Evolutionary conservation across 2,888 invertebrate species (phyloP).

Genomic region (Sicus ferrugineus): DNA sequence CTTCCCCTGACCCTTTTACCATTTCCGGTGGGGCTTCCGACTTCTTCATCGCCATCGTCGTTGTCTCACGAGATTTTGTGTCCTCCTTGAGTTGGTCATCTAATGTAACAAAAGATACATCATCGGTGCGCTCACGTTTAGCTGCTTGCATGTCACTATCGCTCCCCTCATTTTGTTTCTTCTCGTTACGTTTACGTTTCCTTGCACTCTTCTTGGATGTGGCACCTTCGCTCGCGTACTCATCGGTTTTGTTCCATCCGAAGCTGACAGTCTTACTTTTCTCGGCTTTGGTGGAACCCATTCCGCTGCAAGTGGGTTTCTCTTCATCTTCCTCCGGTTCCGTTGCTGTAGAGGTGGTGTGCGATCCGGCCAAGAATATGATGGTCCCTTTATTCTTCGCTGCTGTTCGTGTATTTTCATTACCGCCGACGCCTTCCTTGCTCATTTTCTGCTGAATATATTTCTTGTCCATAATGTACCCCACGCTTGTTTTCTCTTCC

Average conservation of each 20-base stretch:
- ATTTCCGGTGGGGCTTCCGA: neutral
- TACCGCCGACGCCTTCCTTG: neutral
- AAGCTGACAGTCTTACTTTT: conserved; percentile 13
- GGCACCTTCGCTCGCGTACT: neutral
- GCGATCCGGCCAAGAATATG: conserved; percentile 36
- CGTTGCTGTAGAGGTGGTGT: conserved; percentile 38
- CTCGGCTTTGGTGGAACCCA: conserved; percentile 26
- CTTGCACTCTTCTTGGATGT: neutral
- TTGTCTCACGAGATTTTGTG: neutral
- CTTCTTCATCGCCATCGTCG: neutral
- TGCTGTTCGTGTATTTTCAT: neutral
- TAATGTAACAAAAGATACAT: no score
- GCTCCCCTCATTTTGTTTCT: neutral
- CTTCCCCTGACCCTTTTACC: no score
- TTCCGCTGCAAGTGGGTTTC: conserved; percentile 13
- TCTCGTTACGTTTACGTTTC: conserved; percentile 21
- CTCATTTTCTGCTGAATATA: no score
- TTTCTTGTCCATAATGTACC: neutral
- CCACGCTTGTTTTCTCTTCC: neutral
- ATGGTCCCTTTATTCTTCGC: conserved; percentile 3
- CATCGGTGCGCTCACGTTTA: neutral
- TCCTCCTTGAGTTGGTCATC: neutral
- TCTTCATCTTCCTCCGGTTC: conserved; percentile 6
- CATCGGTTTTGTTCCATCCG: neutral
- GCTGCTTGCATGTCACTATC: neutral